phyloP scores from a whole-genome alignment of 2,888 invertebrate species.

The Tanypteryx hageni region DNA sequence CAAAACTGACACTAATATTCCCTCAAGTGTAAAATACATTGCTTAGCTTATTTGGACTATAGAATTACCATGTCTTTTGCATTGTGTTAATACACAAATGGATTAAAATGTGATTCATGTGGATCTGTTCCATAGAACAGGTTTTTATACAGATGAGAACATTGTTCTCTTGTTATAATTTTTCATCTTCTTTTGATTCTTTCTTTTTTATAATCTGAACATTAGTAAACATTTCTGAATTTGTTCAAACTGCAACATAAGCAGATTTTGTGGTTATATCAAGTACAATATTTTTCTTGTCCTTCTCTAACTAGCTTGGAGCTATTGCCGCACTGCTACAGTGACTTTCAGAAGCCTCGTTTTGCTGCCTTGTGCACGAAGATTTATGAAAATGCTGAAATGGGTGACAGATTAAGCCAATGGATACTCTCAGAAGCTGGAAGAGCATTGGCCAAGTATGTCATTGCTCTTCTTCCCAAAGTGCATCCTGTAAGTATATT shows the following conservation, averaged over 20 bases:
- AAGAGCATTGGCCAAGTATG: slow-evolving; percentile 80
- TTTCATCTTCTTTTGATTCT: neutral
- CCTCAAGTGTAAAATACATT: too few species aligned
- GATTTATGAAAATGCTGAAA: slow-evolving; percentile 82
- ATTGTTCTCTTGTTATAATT: neutral
- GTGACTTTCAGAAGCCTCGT: slow-evolving; percentile 88
- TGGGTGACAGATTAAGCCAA: slow-evolving; percentile 85
- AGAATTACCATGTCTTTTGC: too few species aligned
- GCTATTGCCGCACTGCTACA: slow-evolving; percentile 73
- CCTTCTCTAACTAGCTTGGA: slow-evolving; percentile 68
- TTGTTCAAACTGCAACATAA: neutral
- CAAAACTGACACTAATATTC: too few species aligned
- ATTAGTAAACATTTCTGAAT: neutral
- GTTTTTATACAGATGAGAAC: too few species aligned
- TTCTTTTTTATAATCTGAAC: too few species aligned
- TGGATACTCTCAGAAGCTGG: slow-evolving; percentile 86
- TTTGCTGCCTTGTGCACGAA: slow-evolving; percentile 86
- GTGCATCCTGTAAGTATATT: slow-evolving; percentile 77
- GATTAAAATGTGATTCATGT: too few species aligned
- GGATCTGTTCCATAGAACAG: too few species aligned
- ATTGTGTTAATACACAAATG: too few species aligned
- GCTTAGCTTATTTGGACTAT: too few species aligned
- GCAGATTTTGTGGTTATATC: neutral
- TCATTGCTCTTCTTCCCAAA: slow-evolving; percentile 81
- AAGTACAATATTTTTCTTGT: neutral